A percentile compares a stretch with the other conserved stretches of the same genome.
Conservation (phyloP, 2,113 vertebrate species). For the Dipodomys ordii region DNA sequence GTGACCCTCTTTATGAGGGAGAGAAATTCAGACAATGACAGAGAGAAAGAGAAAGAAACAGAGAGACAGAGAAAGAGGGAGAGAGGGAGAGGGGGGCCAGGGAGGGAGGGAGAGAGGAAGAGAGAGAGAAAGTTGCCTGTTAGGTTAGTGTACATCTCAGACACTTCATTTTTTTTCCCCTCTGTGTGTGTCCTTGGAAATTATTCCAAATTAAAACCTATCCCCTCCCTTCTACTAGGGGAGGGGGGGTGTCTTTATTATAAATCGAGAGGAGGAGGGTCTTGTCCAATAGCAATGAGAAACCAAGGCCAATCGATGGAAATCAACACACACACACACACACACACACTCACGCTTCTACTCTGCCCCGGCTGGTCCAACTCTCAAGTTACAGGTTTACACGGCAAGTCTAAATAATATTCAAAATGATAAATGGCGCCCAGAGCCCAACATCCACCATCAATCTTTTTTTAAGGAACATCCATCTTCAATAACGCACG, state of each 20-base stretch:
- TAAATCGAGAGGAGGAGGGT: slow-evolving; percentile 86
- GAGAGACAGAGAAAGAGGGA: background rate
- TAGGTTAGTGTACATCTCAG: slow-evolving; percentile 69
- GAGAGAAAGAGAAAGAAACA: too few relatives aligned
- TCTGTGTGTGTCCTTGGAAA: slow-evolving; percentile 74
- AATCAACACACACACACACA: slow-evolving; percentile 79
- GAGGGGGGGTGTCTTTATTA: slow-evolving; percentile 79
- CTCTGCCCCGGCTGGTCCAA: slow-evolving; percentile 93
- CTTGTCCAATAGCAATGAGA: slow-evolving; percentile 95
- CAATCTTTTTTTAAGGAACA: slow-evolving; percentile 99
- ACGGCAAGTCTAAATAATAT: slow-evolving; percentile 99
- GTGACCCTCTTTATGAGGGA: slow-evolving; percentile 30
- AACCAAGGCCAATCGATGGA: slow-evolving; percentile 95
- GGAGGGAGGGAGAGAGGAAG: slow-evolving; percentile 60
- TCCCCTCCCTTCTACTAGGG: slow-evolving; percentile 35
- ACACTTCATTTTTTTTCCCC: slow-evolving; percentile 47
- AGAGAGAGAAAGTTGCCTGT: slow-evolving; percentile 60
- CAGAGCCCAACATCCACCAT: slow-evolving; percentile 98
- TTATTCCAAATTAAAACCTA: slow-evolving; percentile 76
- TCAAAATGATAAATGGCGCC: slow-evolving; percentile 99
- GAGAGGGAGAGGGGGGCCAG: background rate
- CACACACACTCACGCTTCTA: slow-evolving; percentile 89
- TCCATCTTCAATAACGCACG: slow-evolving; percentile 97
- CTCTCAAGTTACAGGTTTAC: slow-evolving; percentile 99
- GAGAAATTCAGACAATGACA: background rate